phyloP scores from a whole-genome alignment of 2,888 invertebrate species.

The Brenthis hecate region DNA sequence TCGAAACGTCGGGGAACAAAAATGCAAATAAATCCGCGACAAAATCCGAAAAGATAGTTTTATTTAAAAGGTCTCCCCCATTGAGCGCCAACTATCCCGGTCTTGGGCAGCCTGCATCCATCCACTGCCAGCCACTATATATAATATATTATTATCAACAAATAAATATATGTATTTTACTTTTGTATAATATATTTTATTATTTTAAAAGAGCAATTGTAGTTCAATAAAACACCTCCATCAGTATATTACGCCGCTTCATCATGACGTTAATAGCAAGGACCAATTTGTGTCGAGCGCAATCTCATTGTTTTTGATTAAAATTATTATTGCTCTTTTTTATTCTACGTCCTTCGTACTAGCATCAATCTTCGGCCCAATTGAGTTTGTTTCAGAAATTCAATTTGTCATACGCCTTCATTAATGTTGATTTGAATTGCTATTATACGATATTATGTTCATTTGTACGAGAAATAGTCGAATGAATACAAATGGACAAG shows the following conservation, averaged over 20 bases:
- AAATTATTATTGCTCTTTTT: constrained; percentile 73
- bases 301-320: constrained; percentile 78
- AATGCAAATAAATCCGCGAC: too few species aligned
- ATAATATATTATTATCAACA: too few species aligned
- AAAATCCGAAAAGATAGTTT: too few species aligned
- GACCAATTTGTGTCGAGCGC: constrained; percentile 70
- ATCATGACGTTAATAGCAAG: constrained; percentile 68
- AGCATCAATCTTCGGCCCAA: constrained; percentile 47
- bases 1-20: too few species aligned
- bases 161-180: too few species aligned
- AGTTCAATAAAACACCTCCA: neutral
- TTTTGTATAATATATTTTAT: too few species aligned
- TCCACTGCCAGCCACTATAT: too few species aligned
- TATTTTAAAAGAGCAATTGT: neutral
- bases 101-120: too few species aligned
- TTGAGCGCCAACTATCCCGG: too few species aligned
- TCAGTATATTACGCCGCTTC: constrained; percentile 45
- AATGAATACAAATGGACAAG: neutral
- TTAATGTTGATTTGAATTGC: constrained; percentile 22
- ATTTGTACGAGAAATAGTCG: neutral
- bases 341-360: constrained; percentile 49
- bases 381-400: constrained; percentile 41
- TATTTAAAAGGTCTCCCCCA: too few species aligned
- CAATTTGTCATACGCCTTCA: constrained; percentile 33
- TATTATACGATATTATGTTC: constrained; percentile 6